Evolutionary conservation across 2,888 invertebrate species (phyloP), one percentile per base, ranked within the genome.

Genomic region (Stenodema calcarata): DNA sequence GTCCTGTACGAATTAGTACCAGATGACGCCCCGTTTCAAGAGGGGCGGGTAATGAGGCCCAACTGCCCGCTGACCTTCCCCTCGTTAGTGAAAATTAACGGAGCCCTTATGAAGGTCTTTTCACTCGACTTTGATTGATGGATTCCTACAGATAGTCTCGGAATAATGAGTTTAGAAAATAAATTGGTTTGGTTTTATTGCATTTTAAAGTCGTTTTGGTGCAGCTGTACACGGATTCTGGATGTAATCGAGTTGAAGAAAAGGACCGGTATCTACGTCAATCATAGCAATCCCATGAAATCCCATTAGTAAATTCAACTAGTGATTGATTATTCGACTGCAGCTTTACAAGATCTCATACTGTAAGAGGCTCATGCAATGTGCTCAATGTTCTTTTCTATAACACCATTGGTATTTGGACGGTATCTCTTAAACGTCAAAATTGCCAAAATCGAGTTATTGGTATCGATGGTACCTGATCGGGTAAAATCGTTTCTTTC

Each of bases 1-100:
- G 62, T 44, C 47, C 42, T 18, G 82, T 82, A 82, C 82, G 82
- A 82, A 82, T 82, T 82, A 82, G 82, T 41, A 62, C 69, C 82
- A 82, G 82, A 82, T 82, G 82, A 82, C 82, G 82, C 62, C 44
- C 35, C 14, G 28, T 30, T 30, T 30, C 16, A 30, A 44, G 23
- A 12, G 18, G 69, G 69, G 41, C 41, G 18, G 62, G 62, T 69
- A 69, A 41, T 35, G 42, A 69, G 82, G 82, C 62, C 62, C 62
- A 82, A 62, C 70, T 62, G 82, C 41, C n/a, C 35, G 80, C 54
- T 54, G 62, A 62, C 82, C 82, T 82, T 69, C 69, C 82, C 82
- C 82, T 82, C 82, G 82, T 82, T 82, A 82, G 82, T 82, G 82
- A 69, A 82, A 82, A 82, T 69, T 82, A 69, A 69, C 27, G 35